phyloP scores from a whole-genome alignment of 2,888 invertebrate species.

The Hoplodrina ambigua region DNA sequence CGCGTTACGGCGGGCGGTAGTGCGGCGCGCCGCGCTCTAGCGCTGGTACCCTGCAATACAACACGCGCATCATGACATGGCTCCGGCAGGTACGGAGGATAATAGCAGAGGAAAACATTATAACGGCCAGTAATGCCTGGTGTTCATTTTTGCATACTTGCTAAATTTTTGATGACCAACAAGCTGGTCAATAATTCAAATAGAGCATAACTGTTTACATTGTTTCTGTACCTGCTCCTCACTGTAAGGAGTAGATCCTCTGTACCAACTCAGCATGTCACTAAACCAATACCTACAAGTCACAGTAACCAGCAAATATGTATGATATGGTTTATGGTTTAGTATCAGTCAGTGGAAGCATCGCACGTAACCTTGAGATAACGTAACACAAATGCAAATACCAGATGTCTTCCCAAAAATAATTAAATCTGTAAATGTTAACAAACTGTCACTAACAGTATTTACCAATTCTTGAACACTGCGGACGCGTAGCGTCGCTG shows the following conservation, averaged over 20 bases:
- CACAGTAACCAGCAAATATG: constrained; percentile 24
- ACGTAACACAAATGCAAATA: constrained; percentile 71
- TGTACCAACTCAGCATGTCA: background rate
- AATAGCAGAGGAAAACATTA: background rate
- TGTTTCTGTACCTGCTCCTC: background rate
- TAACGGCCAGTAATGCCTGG: background rate
- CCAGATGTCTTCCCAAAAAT: constrained; percentile 51
- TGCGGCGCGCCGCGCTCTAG: constrained; percentile 76
- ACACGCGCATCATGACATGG: constrained; percentile 9
- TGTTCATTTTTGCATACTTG: background rate
- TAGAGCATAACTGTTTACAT: too few relatives aligned
- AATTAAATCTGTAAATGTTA: constrained; percentile 37
- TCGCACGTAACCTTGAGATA: constrained; percentile 68
- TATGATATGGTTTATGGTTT: constrained; percentile 11
- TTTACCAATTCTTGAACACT: constrained; percentile 30
- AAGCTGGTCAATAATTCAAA: background rate
- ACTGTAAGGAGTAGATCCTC: constrained; percentile 6
- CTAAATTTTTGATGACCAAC: background rate
- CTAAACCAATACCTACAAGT: background rate
- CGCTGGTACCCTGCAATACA: constrained; percentile 82
- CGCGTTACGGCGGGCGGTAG: constrained; percentile 72
- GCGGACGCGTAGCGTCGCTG: background rate
- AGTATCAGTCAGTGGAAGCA: constrained; percentile 17
- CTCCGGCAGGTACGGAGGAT: background rate
- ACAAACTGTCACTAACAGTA: constrained; percentile 32